phyloP scores from a whole-genome alignment of 64 coral and sea anemone species.

The Montipora efflorescens region DNA sequence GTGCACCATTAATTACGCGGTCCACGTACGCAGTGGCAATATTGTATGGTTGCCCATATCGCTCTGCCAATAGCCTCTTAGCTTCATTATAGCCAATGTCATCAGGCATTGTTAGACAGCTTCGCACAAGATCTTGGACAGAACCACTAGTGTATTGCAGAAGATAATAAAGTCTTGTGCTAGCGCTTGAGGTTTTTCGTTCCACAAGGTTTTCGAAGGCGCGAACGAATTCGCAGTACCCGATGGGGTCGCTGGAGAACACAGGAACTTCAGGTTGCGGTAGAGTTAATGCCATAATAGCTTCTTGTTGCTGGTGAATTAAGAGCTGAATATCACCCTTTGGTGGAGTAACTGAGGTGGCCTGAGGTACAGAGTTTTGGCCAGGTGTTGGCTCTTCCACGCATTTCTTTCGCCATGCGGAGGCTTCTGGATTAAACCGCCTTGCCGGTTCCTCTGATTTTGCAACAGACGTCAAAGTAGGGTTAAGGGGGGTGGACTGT shows the following conservation, averaged over 20 bases:
- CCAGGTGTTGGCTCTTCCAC: neutral
- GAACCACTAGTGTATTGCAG: neutral
- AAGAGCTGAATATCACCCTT: neutral
- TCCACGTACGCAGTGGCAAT: no score
- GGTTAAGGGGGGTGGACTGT: no score
- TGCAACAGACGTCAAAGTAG: no score
- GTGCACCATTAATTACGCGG: no score
- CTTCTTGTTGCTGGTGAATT: constrained; percentile 26
- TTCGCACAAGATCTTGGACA: no score
- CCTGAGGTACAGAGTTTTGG: neutral
- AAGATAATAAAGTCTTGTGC: constrained; percentile 30
- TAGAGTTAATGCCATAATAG: constrained; percentile 47
- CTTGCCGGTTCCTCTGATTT: no score
- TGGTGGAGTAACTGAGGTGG: neutral
- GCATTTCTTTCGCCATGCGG: neutral
- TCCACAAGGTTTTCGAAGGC: constrained; percentile 31
- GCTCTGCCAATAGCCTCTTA: constrained; percentile 26
- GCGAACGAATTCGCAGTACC: constrained; percentile 46
- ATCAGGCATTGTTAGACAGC: no score
- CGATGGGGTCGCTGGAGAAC: constrained; percentile 10
- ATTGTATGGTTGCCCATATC: no score
- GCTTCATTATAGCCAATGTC: neutral
- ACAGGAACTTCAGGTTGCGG: neutral
- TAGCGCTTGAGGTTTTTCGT: no score
- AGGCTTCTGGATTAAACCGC: no score